Evolutionary conservation across 1,140 invertebrate genomes (phyloP), one percentile per base, ranked within the genome.

Genomic region (Drosophila tsacasi): DNA sequence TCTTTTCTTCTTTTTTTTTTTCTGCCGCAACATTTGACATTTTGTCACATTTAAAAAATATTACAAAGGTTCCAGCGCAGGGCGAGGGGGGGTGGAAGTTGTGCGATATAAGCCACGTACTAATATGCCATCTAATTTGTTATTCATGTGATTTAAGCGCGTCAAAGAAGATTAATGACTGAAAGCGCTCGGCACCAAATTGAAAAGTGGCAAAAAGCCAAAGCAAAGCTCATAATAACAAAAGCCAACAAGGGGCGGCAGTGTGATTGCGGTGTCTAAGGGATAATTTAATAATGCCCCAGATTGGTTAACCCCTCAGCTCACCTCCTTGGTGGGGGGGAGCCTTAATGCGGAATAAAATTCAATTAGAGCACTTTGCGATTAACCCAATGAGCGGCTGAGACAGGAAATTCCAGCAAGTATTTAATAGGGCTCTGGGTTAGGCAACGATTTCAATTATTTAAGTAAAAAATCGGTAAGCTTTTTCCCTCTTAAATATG

Each of bases 141-240:
- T 91, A 91, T 91, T 91, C 87, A 91, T 91, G 89, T 89, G 84
- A 91, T 91, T 91, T 91, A 91, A 87, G 78, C 87, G 87, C 78
- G 83, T 91, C 87, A 91, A 91, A 91, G 87, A 91, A 91, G 87
- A 91, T 91, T 91, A 91, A 91, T 91, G 87, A 84, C 78, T 71
- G 63, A 76, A 69, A 61, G 57, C 44, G 46, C 44, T 23, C 30
- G 68, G 54, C 71, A 30, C 46, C 44, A 60, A 68, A 73, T 37
- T 73, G 69, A 57, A 72, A 73, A 73, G 67, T 73, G 71, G 71
- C 68, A 52, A 73, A 72, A 61, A 73, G 71, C 68, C 71, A 74
- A 73, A 61, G 52, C 44, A 52, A 73, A 73, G 67, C 69, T 72
- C 54, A 50, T 72, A 73, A 73, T 73, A 73, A 60, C 69, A 60